Base-by-base conservation (phyloP, 2,888 invertebrate species). In the Uloborus plumipes region DNA sequence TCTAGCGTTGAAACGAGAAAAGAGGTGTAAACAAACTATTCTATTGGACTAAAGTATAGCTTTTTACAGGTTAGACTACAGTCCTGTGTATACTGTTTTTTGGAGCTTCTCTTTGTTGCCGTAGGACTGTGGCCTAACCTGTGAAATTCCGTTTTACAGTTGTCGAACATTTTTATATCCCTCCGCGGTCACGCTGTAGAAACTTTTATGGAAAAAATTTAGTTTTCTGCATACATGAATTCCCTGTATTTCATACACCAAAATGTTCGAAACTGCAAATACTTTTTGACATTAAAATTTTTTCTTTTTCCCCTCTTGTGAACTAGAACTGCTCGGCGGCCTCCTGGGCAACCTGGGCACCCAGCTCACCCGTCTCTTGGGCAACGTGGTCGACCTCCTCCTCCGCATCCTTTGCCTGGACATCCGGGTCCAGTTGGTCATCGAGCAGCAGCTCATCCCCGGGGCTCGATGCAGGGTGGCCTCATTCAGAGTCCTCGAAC, bases 331-430 rank as follows among this genome's bases (percentile, higher is more conserved):
- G 18, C 18, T 64, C 16, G 47, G 64, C 7, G 64, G 64, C 1
- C 64, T 64, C 14, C 47, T 64, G 16, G 64, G 64, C 2, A 11
- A 11, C 9, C 14, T 64, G 7, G 64, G 64, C 9, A n/a, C 64
- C 1, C 18, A 2, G 1, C 64, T 64, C 13, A n/a, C 47, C 7
- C 15, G 64, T 18, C 47, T 64, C 9, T 9, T 64, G 7, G 64
- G 64, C n/a, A 64, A 64, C 14, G 64, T 64, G 20, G 47, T 64
- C 2, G 49, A 64, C 18, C 20, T 64, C 11, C 14, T 64, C 4
- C 11, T 64, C 1, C 16, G 64, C 2, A 22, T 64, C 18, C 18
- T 64, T 6, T 16, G 18, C 13, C 11, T 64, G 64, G 47, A 47
- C 18, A 64, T 64, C 14, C 13, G 13, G 6, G 64, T 64, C 18